These are phyloP conservation scores for Sporophila hypoxantha DNA, from an alignment of 2,113 vertebrate genomes.

Conservation along the genomic window DNA sequence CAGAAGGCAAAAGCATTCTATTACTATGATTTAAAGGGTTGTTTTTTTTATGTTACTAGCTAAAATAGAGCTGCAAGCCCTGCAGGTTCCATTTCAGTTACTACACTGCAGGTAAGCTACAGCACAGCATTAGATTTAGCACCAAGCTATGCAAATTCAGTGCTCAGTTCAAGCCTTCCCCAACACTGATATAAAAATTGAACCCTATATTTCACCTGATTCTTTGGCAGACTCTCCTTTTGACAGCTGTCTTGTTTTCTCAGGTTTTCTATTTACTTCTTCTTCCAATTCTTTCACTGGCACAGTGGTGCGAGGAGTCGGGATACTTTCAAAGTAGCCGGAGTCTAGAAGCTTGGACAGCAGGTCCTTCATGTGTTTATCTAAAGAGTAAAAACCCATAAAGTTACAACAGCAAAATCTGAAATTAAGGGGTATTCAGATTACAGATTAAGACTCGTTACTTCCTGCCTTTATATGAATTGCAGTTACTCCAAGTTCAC, in stretches of 20 bases:
- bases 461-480: not conserved
- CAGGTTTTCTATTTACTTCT: constrained; percentile 56
- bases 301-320: constrained; percentile 62
- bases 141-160: not conserved
- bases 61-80: not conserved
- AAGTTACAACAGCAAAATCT: not conserved
- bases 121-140: not conserved
- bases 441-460: not conserved
- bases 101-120: not conserved
- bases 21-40: not conserved
- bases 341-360: constrained; percentile 80
- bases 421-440: not conserved
- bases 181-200: not conserved
- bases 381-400: constrained; percentile 58
- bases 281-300: constrained; percentile 57
- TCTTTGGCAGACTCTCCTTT: constrained; percentile 62
- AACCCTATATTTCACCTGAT: constrained; percentile 58
- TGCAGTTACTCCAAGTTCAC: not conserved
- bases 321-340: constrained; percentile 86
- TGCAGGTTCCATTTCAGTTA: not conserved
- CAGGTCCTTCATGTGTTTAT: constrained; percentile 86
- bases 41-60: not conserved
- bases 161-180: not conserved
- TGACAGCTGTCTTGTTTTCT: constrained; percentile 51
- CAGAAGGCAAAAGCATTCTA: not conserved